These are phyloP conservation scores for Eidolon dupreanum DNA, from an alignment of 2,797 vertebrate genomes.

Conservation along the genomic window DNA sequence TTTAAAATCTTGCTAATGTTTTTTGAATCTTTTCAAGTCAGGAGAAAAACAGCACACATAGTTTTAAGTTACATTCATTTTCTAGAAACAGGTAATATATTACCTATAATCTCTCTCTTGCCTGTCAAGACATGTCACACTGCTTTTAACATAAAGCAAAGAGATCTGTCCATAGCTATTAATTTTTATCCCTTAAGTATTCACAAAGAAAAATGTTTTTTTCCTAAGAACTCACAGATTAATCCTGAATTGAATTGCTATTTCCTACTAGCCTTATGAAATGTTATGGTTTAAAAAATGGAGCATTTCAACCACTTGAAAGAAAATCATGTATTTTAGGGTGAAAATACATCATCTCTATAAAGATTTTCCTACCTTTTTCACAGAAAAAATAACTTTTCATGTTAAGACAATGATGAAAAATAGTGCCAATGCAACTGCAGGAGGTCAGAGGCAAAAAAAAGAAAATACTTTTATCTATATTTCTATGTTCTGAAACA, in stretches of 20 bases:
- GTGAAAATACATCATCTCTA: background rate
- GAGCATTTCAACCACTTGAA: background rate
- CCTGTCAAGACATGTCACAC: background rate
- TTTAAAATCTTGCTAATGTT: background rate
- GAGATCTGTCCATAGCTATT: background rate
- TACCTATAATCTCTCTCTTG: background rate
- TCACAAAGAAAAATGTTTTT: conserved; percentile 24
- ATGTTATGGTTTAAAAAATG: conserved; percentile 27
- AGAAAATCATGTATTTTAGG: background rate
- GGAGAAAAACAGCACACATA: background rate
- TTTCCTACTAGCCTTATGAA: conserved; percentile 20
- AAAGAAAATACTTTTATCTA: background rate
- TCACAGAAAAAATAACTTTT: background rate
- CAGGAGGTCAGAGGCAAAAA: background rate
- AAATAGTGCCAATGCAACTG: background rate
- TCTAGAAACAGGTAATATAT: background rate
- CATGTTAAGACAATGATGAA: background rate
- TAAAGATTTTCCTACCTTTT: background rate
- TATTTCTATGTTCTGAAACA: background rate
- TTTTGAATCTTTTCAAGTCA: conserved; percentile 26
- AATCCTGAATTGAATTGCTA: conserved; percentile 11
- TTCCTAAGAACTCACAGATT: conserved; percentile 9
- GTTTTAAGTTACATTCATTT: conserved; percentile 55
- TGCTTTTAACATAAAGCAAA: conserved; percentile 27
- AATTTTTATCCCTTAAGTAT: conserved; percentile 22